These are phyloP conservation scores for Drosophila niveifrons DNA, from an alignment of 2,888 invertebrate species.

Conservation along the genomic window DNA sequence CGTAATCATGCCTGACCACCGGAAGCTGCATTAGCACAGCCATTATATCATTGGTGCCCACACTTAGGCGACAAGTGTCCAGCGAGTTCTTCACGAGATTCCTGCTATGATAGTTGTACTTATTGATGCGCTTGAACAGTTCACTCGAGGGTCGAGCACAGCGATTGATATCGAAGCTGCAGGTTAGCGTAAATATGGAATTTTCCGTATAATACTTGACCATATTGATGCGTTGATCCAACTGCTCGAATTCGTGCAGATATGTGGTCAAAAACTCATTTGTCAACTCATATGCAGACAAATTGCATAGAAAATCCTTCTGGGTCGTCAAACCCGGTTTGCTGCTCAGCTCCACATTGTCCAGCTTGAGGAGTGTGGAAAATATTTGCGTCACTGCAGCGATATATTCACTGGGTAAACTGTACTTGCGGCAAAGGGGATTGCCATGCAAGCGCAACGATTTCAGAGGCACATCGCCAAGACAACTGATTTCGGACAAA, in stretches of 20 bases:
- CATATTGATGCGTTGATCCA: constrained; percentile 62
- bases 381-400: constrained; percentile 71
- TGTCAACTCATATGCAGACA: constrained; percentile 79
- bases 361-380: constrained; percentile 74
- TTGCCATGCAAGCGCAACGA: constrained; percentile 80
- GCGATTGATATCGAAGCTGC: constrained; percentile 66
- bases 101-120: constrained; percentile 71
- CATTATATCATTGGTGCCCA: constrained; percentile 75
- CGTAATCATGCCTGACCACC: constrained; percentile 69
- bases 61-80: constrained; percentile 64
- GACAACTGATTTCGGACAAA: constrained; percentile 66
- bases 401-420: constrained; percentile 79
- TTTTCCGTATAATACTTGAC: constrained; percentile 53
- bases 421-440: constrained; percentile 78
- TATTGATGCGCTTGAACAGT: constrained; percentile 70
- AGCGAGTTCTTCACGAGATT: constrained; percentile 70
- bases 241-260: constrained; percentile 72
- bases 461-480: constrained; percentile 73
- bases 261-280: constrained; percentile 74
- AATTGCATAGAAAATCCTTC: constrained; percentile 79
- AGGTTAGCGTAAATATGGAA: constrained; percentile 80
- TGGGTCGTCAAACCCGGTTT: constrained; percentile 65
- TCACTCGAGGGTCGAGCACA: constrained; percentile 39
- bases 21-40: constrained; percentile 76
- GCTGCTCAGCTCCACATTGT: constrained; percentile 73